phyloP scores from a whole-genome alignment of 2,797 vertebrate genomes.

The Staurois parvus region DNA sequence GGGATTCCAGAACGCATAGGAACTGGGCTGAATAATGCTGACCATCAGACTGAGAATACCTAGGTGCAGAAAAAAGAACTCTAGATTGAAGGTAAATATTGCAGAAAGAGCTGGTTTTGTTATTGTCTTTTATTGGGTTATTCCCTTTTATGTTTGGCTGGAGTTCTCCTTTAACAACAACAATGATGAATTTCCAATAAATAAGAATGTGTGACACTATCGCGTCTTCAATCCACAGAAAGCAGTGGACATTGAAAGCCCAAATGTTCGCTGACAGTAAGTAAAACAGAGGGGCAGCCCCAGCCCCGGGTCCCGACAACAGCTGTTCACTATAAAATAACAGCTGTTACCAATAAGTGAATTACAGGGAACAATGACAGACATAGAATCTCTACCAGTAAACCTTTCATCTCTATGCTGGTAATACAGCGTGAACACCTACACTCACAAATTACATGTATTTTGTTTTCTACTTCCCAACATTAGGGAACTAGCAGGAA shows the following conservation, averaged over 20 bases:
- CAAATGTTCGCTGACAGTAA: neutral
- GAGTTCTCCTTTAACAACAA: neutral
- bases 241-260: neutral
- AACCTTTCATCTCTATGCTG: conserved; percentile 10
- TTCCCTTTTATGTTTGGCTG: neutral
- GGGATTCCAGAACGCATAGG: too few species aligned
- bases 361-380: conserved; percentile 14
- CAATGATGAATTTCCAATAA: too few species aligned
- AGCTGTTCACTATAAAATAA: conserved; percentile 30
- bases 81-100: too few species aligned
- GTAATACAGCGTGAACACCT: neutral
- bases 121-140: neutral
- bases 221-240: neutral
- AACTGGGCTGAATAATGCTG: too few species aligned
- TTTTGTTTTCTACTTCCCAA: neutral
- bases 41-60: too few species aligned
- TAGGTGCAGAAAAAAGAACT: too few species aligned
- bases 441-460: neutral
- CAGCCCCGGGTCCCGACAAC: neutral
- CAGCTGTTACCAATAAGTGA: conserved; percentile 4
- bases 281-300: neutral
- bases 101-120: too few species aligned
- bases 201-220: too few species aligned
- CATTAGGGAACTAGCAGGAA: neutral
- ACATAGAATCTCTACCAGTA: neutral